phyloP scores from a whole-genome alignment of 2,888 invertebrate species.

The Scaptodrosophila latifasciaeformis region DNA sequence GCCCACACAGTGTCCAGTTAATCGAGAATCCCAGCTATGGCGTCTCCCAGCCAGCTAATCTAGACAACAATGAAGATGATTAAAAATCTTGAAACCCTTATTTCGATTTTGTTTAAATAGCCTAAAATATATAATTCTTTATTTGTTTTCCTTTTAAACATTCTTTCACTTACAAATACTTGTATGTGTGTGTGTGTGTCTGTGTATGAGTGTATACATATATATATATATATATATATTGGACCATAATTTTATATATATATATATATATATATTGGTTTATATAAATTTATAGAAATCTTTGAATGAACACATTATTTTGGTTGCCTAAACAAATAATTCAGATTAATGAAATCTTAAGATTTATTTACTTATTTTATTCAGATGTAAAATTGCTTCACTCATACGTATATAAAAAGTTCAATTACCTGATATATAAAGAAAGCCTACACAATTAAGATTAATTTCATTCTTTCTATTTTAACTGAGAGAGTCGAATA shows the following conservation, averaged over 20 bases:
- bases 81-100: constrained; percentile 28
- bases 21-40: constrained; percentile 70
- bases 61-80: constrained; percentile 38
- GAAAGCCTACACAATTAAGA: no score
- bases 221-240: constrained; percentile 24
- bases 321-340: no score
- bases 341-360: no score
- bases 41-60: constrained; percentile 46
- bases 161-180: constrained; percentile 1
- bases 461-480: no score
- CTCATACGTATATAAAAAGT: no score
- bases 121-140: constrained; percentile 5
- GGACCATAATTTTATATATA: not conserved
- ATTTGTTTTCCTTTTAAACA: constrained; percentile 12
- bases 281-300: no score
- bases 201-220: constrained; percentile 11
- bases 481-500: no score
- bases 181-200: not conserved
- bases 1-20: constrained; percentile 60
- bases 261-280: no score
- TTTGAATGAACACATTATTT: no score
- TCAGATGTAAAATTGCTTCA: no score
- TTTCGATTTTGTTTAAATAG: not conserved
- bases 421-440: no score
- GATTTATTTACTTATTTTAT: no score